Evolutionary conservation across 2,113 vertebrate species (phyloP).

Genomic region (sheep (Ovis aries)): DNA sequence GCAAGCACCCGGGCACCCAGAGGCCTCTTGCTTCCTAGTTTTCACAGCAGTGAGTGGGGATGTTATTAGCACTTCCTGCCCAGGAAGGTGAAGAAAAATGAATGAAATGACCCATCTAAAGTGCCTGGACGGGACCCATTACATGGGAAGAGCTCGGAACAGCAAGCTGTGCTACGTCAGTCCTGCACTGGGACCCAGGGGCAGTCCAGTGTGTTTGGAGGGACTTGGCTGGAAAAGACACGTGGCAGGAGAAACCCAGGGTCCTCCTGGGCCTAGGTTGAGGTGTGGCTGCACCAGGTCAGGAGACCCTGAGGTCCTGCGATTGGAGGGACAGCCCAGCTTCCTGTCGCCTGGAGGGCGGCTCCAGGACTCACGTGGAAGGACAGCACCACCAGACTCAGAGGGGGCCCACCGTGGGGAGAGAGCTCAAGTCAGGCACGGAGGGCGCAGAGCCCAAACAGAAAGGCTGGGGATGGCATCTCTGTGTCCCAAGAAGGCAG

Average conservation of each 20-base stretch:
- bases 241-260: too few species aligned
- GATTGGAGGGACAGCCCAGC: background rate
- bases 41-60: accelerated
- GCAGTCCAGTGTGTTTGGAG: too few species aligned
- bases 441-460: accelerated
- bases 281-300: background rate
- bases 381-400: background rate
- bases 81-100: background rate
- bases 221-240: accelerated
- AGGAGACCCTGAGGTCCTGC: background rate
- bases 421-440: background rate
- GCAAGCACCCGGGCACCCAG: accelerated
- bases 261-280: accelerated
- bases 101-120: too few species aligned
- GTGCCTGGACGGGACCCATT: accelerated
- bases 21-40: too few species aligned
- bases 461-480: accelerated
- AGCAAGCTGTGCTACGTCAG: accelerated
- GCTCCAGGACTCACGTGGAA: accelerated
- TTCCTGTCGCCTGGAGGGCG: accelerated
- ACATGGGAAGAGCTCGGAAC: accelerated
- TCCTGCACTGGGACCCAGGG: background rate
- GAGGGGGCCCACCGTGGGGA: accelerated
- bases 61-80: too few species aligned
- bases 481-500: accelerated